Conservation (phyloP, 2,888 invertebrate species). For the Malachius bipustulatus region DNA sequence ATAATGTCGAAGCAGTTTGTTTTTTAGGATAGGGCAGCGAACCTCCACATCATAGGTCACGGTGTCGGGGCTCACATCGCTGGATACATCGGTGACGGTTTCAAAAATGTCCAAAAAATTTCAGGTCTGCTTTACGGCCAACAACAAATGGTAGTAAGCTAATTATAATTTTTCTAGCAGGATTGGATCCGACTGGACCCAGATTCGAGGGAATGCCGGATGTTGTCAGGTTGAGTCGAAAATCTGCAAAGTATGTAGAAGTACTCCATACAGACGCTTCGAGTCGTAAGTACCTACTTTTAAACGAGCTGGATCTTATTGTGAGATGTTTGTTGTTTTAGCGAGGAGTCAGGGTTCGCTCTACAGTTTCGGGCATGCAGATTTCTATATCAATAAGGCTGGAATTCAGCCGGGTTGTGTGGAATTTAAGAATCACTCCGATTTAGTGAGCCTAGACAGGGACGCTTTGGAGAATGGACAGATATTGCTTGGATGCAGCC, state of each 20-base stretch:
- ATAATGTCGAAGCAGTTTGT: conserved; percentile 3
- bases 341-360: conserved; percentile 33
- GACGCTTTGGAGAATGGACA: conserved; percentile 28
- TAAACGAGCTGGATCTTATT: too few relatives aligned
- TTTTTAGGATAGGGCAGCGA: conserved; percentile 16
- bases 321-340: conserved; percentile 13
- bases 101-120: conserved; percentile 30
- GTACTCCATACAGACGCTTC: conserved; percentile 44
- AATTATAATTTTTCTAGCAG: too few relatives aligned
- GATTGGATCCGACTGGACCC: conserved; percentile 49
- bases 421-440: conserved; percentile 22
- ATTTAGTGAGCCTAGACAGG: conserved; percentile 26
- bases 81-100: conserved; percentile 38
- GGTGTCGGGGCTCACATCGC: conserved; percentile 43
- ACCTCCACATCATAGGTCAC: conserved; percentile 41
- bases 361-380: conserved; percentile 32
- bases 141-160: too few relatives aligned
- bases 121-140: conserved; percentile 31
- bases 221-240: conserved; percentile 40
- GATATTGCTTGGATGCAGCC: conserved; percentile 35
- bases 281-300: conserved; percentile 21
- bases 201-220: conserved; percentile 43
- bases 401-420: conserved; percentile 34
- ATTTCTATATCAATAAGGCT: conserved; percentile 36
- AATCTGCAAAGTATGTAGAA: conserved; percentile 46